Evolutionary conservation across 2,113 vertebrate genomes (phyloP).

Genomic region (Tyrannus savana): DNA sequence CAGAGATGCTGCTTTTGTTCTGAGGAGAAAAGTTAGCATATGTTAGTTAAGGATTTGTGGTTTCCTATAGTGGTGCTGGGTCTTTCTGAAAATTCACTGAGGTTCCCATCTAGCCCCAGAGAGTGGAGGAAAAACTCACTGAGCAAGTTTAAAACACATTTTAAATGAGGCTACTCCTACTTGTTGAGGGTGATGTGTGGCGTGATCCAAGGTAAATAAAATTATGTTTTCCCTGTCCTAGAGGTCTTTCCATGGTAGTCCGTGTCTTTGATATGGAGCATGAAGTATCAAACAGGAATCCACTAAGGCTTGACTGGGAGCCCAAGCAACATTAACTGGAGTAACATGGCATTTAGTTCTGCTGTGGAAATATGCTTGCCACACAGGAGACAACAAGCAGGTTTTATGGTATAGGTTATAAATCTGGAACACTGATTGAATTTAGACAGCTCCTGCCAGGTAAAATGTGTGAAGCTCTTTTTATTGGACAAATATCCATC

Average conservation of each 20-base stretch:
- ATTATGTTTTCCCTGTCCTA: neutral
- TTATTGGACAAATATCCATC: neutral
- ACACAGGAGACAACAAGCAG: neutral
- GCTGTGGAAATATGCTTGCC: neutral
- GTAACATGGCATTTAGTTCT: neutral
- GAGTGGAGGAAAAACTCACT: neutral
- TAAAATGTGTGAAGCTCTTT: neutral
- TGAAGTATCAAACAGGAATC: neutral
- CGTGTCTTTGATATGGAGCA: neutral
- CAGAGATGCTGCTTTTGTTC: constrained; percentile 82
- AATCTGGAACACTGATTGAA: neutral
- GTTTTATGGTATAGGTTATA: neutral
- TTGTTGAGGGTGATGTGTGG: neutral
- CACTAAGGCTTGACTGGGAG: neutral
- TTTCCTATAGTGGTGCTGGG: constrained; percentile 63
- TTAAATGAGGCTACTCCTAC: neutral
- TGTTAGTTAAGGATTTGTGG: constrained; percentile 81
- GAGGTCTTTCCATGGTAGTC: too few species aligned
- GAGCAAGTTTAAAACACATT: neutral
- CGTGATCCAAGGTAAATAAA: neutral
- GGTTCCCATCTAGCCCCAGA: neutral
- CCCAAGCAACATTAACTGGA: neutral
- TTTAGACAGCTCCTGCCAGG: neutral
- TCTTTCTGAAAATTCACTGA: constrained; percentile 38
- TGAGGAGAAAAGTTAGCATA: constrained; percentile 78